These are phyloP conservation scores for Lasiommata megera DNA, from an alignment of 2,888 invertebrate species.

Conservation along the genomic window DNA sequence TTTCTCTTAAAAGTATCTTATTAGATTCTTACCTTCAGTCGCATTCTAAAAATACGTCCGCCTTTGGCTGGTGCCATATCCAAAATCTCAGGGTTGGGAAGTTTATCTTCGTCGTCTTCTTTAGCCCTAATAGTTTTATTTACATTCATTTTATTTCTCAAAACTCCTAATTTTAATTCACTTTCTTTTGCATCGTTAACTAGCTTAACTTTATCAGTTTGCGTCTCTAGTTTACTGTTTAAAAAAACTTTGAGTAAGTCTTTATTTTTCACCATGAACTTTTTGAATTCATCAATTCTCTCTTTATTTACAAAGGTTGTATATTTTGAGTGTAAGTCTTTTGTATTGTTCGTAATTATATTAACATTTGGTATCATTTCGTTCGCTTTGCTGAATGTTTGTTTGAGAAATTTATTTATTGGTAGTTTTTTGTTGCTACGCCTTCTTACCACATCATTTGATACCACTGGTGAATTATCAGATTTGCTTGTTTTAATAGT, in stretches of 20 bases:
- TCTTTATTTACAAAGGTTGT: background rate
- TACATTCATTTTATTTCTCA: background rate
- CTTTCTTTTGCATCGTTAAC: no score
- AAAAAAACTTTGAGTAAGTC: slow-evolving; percentile 34
- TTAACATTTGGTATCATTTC: slow-evolving; percentile 3
- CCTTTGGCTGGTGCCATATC: slow-evolving; percentile 61
- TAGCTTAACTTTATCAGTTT: no score
- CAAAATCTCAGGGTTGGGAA: slow-evolving; percentile 37
- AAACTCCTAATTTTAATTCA: background rate
- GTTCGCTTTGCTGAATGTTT: background rate
- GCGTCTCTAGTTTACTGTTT: slow-evolving; percentile 21
- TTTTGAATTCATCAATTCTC: slow-evolving; percentile 34
- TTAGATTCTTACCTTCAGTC: slow-evolving; percentile 41
- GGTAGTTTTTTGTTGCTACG: no score
- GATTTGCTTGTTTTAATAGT: no score
- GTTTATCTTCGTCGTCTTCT: background rate
- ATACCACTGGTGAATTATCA: background rate
- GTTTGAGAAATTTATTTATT: no score
- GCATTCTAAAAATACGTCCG: slow-evolving; percentile 38
- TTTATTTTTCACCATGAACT: slow-evolving; percentile 39
- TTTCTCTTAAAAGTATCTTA: no score
- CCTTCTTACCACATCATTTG: no score
- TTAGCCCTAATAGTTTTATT: background rate
- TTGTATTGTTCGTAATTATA: background rate
- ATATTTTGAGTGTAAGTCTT: background rate